Conservation (phyloP, 1,140 invertebrate species). For the Drosophila burlai region DNA sequence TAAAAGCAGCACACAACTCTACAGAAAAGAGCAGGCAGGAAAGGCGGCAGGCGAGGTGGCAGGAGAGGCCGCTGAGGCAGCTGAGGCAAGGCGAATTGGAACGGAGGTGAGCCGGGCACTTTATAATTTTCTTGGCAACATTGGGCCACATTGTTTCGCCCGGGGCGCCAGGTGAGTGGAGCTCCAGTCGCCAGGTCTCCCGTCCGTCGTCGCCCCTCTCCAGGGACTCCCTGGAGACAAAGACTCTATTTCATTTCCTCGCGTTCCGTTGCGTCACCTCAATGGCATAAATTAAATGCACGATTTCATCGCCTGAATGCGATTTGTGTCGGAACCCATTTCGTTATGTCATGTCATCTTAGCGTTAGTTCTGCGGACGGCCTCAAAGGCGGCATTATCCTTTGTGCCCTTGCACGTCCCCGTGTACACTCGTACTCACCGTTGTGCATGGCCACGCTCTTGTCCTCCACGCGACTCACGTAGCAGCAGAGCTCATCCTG, state of each 20-base stretch:
- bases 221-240: conserved; percentile 24
- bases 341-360: conserved; percentile 36
- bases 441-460: conserved; percentile 97
- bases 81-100: conserved; percentile 6
- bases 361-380: conserved; percentile 4
- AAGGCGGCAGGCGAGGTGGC: neutral
- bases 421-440: conserved; percentile 87
- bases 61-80: neutral
- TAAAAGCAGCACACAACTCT: conserved; percentile 63
- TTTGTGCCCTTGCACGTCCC: neutral
- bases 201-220: neutral
- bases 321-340: conserved; percentile 44
- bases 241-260: conserved; percentile 47
- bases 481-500: conserved; percentile 99
- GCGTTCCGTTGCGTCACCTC: conserved; percentile 46
- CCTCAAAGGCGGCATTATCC: conserved; percentile 12
- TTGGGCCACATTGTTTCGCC: conserved; percentile 63
- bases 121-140: conserved; percentile 66
- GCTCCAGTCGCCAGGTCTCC: neutral
- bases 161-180: conserved; percentile 35
- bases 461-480: conserved; percentile 97
- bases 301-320: conserved; percentile 50
- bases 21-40: conserved; percentile 56
- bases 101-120: conserved; percentile 48
- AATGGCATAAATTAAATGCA: conserved; percentile 55